These are phyloP conservation scores for Seriola quinqueradiata DNA, from an alignment of 2,113 vertebrate genomes.

Conservation along the genomic window DNA sequence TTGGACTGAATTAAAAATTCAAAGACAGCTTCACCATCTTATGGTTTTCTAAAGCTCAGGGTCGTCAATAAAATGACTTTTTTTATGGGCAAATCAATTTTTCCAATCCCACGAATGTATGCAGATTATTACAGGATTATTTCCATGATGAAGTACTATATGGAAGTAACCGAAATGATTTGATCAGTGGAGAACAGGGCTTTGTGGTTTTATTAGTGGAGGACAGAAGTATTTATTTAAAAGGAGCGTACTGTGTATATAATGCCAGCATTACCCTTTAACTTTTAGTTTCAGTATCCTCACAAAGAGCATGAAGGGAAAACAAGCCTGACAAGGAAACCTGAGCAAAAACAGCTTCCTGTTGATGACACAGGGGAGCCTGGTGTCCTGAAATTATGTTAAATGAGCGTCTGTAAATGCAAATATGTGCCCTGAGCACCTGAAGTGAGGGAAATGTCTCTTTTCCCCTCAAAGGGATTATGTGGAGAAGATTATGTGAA, in stretches of 20 bases:
- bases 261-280: slow-evolving; percentile 12
- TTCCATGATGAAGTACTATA: neutral
- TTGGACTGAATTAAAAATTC: neutral
- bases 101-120: neutral
- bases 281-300: neutral
- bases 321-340: neutral
- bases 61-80: neutral
- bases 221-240: neutral
- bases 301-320: neutral
- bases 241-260: neutral
- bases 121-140: neutral
- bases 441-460: slow-evolving; percentile 51
- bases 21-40: neutral
- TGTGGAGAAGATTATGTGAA: slow-evolving; percentile 36
- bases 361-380: slow-evolving; percentile 7
- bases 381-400: slow-evolving; percentile 38
- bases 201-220: neutral
- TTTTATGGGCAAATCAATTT: slow-evolving; percentile 11
- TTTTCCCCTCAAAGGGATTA: slow-evolving; percentile 55
- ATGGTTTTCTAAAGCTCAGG: neutral
- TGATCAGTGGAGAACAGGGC: neutral
- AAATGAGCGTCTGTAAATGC: slow-evolving; percentile 61
- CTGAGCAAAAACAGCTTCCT: neutral
- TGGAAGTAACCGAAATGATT: neutral
- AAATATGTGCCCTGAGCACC: slow-evolving; percentile 52